Evolutionary conservation across 2,113 vertebrate species (phyloP).

Genomic region (Triplophysa tibetana): DNA sequence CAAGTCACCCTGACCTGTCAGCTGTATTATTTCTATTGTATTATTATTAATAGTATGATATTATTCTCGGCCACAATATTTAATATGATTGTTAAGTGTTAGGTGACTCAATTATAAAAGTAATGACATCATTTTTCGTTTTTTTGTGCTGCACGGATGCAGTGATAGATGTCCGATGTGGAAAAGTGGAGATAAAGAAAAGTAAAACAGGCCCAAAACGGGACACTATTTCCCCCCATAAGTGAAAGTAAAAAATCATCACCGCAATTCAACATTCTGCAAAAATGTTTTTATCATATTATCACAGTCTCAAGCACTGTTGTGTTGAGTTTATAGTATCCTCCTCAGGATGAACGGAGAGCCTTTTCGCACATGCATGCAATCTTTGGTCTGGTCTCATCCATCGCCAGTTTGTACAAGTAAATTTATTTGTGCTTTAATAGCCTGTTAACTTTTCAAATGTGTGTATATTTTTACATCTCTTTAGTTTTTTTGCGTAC

Average conservation of each 20-base stretch:
- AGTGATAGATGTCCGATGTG: too few species aligned
- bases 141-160: too few species aligned
- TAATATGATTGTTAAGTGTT: too few species aligned
- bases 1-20: not conserved
- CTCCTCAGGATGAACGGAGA: constrained; percentile 46
- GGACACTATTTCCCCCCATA: not conserved
- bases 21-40: too few species aligned
- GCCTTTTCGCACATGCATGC: constrained; percentile 65
- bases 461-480: constrained; percentile 66
- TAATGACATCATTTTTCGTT: too few species aligned
- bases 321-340: not conserved
- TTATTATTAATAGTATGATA: too few species aligned
- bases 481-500: constrained; percentile 73
- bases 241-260: not conserved
- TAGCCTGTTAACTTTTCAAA: constrained; percentile 76
- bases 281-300: not conserved
- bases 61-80: too few species aligned
- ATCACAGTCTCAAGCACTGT: not conserved
- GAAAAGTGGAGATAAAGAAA: constrained; percentile 19
- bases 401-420: constrained; percentile 68
- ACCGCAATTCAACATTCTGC: not conserved
- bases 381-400: constrained; percentile 67
- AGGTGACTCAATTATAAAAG: too few species aligned
- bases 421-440: constrained; percentile 67
- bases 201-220: constrained; percentile 1